phyloP scores from a whole-genome alignment of 1,140 invertebrate species.

The Nasonia longicornis region DNA sequence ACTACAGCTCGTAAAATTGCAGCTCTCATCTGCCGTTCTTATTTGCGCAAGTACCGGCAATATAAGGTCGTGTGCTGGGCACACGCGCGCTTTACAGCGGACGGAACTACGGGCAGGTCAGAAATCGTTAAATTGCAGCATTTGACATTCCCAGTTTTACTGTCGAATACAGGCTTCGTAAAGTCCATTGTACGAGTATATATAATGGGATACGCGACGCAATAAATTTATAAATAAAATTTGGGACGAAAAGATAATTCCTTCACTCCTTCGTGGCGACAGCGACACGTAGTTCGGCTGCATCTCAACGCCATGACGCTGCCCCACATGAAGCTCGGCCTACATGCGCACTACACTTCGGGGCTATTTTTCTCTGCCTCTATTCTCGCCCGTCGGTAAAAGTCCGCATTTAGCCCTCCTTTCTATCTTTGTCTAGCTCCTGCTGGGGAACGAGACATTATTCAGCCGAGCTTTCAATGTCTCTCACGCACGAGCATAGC shows the following conservation, averaged over 20 bases:
- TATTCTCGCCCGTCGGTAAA: constrained; percentile 8
- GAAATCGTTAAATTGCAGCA: constrained; percentile 2
- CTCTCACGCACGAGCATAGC: background rate
- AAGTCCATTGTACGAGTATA: constrained; percentile 18
- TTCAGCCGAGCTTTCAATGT: background rate
- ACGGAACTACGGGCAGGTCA: constrained; percentile 8
- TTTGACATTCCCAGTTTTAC: constrained; percentile 30
- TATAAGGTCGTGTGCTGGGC: constrained; percentile 31
- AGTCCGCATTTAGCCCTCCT: background rate
- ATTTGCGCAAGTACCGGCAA: background rate
- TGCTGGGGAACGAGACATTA: background rate
- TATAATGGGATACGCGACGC: background rate
- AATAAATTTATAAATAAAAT: background rate
- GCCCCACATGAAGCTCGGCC: constrained; percentile 11
- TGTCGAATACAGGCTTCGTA: constrained; percentile 17
- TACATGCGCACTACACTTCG: background rate
- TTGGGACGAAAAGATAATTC: background rate
- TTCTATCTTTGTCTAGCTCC: background rate
- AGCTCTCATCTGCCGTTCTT: background rate
- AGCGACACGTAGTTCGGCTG: background rate
- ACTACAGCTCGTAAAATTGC: constrained; percentile 21
- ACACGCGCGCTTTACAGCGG: constrained; percentile 22
- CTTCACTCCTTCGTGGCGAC: background rate
- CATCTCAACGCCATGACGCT: constrained; percentile 26
- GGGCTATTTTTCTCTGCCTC: background rate